Conservation (phyloP, 2,113 vertebrate species). For the Limanda limanda region DNA sequence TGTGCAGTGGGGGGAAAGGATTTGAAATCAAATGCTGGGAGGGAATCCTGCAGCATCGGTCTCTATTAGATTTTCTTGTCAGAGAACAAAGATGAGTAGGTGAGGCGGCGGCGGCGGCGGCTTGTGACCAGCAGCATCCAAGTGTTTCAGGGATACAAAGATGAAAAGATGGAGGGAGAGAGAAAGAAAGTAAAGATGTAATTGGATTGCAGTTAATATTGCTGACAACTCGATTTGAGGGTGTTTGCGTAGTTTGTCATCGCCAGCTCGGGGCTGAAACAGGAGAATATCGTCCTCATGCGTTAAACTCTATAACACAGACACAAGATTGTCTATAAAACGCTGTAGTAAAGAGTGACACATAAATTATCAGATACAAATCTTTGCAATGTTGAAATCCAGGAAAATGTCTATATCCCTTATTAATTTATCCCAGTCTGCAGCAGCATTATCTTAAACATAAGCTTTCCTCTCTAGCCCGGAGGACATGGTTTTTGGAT, state of each 20-base stretch:
- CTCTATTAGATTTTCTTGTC: slow-evolving; percentile 42
- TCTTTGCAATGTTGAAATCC: background rate
- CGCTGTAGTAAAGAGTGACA: background rate
- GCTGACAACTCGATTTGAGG: slow-evolving; percentile 51
- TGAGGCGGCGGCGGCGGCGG: background rate
- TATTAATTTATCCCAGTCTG: slow-evolving; percentile 31
- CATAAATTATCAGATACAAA: background rate
- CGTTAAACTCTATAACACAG: slow-evolving; percentile 10
- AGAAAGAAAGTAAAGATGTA: slow-evolving; percentile 36
- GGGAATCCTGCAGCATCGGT: slow-evolving; percentile 20
- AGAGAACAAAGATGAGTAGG: slow-evolving; percentile 27
- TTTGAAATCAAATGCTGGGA: slow-evolving; percentile 12
- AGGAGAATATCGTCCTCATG: slow-evolving; percentile 16
- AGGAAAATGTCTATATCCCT: background rate
- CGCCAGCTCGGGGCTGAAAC: slow-evolving; percentile 20
- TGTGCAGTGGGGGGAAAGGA: background rate
- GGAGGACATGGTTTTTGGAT: slow-evolving; percentile 3
- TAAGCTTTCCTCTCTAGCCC: background rate
- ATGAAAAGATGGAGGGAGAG: slow-evolving; percentile 1
- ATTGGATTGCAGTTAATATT: slow-evolving; percentile 42
- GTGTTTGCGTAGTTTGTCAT: slow-evolving; percentile 51
- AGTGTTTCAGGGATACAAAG: slow-evolving; percentile 3
- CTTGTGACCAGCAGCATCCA: slow-evolving; percentile 10
- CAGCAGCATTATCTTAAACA: slow-evolving; percentile 20
- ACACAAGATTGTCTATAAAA: background rate